Evolutionary conservation across 1,140 invertebrate genomes (phyloP).

Genomic region (Pseudoatta argentina): DNA sequence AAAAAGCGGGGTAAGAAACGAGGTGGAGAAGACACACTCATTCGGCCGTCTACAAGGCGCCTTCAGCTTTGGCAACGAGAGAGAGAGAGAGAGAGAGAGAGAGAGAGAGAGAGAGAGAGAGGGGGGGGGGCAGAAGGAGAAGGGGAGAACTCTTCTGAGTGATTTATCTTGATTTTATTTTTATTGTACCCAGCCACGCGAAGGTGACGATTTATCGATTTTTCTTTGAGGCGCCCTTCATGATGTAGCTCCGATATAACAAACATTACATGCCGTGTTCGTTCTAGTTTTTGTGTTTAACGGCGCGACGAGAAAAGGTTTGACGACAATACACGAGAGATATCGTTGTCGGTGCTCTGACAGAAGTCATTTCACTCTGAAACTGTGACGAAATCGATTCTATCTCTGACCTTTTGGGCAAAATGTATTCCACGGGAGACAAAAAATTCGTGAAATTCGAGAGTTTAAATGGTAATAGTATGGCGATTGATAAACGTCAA

Average conservation of each 20-base stretch:
- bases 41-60: slow-evolving; percentile 17
- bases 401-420: background rate
- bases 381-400: slow-evolving; percentile 34
- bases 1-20: slow-evolving; percentile 52
- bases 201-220: slow-evolving; percentile 59
- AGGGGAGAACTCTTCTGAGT: slow-evolving; percentile 21
- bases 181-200: slow-evolving; percentile 72
- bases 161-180: slow-evolving; percentile 79
- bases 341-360: background rate
- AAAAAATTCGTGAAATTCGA: slow-evolving; percentile 25
- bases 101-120: too few relatives aligned
- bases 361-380: slow-evolving; percentile 14
- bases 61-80: background rate
- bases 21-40: slow-evolving; percentile 42
- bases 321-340: slow-evolving; percentile 23
- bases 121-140: background rate
- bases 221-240: slow-evolving; percentile 11
- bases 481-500: slow-evolving; percentile 52
- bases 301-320: slow-evolving; percentile 2
- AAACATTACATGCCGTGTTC: slow-evolving; percentile 13
- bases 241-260: slow-evolving; percentile 7
- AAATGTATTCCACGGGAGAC: background rate
- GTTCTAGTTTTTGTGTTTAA: slow-evolving; percentile 43
- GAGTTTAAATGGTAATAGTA: slow-evolving; percentile 24
- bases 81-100: too few relatives aligned